Percentiles rank a stretch among this genome's conserved stretches.
Conservation (phyloP, 2,113 vertebrate species). For the Odontesthes bonariensis region DNA sequence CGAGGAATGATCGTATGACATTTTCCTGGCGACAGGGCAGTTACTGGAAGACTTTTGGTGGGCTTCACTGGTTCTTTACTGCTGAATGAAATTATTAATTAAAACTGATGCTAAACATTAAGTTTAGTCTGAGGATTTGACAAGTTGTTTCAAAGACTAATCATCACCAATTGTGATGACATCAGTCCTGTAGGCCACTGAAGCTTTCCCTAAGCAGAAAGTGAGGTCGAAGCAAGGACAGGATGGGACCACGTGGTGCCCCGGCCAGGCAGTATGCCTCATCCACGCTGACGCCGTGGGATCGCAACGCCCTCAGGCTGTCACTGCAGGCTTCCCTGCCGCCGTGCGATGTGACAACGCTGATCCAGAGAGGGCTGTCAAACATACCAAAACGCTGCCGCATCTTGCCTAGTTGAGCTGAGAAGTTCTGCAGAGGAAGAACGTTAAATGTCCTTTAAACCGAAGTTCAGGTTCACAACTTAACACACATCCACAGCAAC, state of each 20-base stretch:
- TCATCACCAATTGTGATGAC: neutral
- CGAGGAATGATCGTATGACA: too few species aligned
- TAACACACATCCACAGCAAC: neutral
- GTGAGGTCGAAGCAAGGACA: conserved; percentile 59
- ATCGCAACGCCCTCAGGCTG: conserved; percentile 45
- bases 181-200: conserved; percentile 30
- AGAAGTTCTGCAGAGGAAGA: conserved; percentile 45
- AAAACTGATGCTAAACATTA: neutral
- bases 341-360: conserved; percentile 39
- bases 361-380: conserved; percentile 61
- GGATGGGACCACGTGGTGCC: conserved; percentile 44
- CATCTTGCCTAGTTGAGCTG: conserved; percentile 54
- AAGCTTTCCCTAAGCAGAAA: conserved; percentile 46
- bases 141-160: conserved; percentile 13
- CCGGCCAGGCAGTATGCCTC: conserved; percentile 71
- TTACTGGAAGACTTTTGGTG: neutral
- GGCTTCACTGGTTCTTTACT: neutral
- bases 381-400: conserved; percentile 39
- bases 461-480: neutral
- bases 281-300: conserved; percentile 50
- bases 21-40: neutral
- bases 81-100: neutral
- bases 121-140: neutral
- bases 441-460: neutral
- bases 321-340: conserved; percentile 41